Base-by-base conservation (phyloP, 2,797 vertebrate genomes). In the Antennarius maculatus region DNA sequence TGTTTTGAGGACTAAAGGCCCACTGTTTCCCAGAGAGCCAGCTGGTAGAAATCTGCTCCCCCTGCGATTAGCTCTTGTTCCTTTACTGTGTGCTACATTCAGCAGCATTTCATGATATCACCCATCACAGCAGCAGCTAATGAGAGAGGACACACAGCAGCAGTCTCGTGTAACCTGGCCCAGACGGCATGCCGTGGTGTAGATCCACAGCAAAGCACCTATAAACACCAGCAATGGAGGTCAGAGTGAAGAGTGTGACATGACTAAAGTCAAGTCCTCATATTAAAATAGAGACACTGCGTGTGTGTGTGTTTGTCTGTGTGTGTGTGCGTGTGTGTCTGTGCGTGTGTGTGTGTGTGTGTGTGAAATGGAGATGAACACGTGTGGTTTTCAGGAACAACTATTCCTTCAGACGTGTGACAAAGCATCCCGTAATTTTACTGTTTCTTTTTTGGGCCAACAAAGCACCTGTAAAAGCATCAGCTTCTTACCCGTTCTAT, bases 1-100 rank as follows among this genome's bases (percentile, higher is more conserved):
- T 84, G 76, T 88, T 83, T 83, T 59, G 45, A 73, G 69, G 87
- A 91, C 92, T 89, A 91, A 88, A 73, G 86, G 75, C 74, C 76
- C 88, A 86, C 79, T 91, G 91, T 91, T 80, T 90, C 71, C 54
- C 66, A 49, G 71, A 66, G 77, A 86, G 76, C 84, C 92, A 93
- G 92, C 91, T 93, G 91, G 90, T 82, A 84, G 72, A 82, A 90
- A 92, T 93, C 91, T 87, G 79, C 74, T 47, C 66, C 71, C 74
- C 48, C 66, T 69, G 52, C 85, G 91, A 92, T 92, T 93, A 91
- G 84, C 62, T 41, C 66, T 68, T 65, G 79, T 73, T 79, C 56
- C 61, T 85, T 79, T 65, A 68, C 79, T 61, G 70, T 68, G 71
- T 52, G 80, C 80, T 56, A 62, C 66, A 74, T 82, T 91, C 87